These are phyloP conservation scores for Meda fulgida DNA, from an alignment of 2,797 vertebrate genomes.

Conservation along the genomic window DNA sequence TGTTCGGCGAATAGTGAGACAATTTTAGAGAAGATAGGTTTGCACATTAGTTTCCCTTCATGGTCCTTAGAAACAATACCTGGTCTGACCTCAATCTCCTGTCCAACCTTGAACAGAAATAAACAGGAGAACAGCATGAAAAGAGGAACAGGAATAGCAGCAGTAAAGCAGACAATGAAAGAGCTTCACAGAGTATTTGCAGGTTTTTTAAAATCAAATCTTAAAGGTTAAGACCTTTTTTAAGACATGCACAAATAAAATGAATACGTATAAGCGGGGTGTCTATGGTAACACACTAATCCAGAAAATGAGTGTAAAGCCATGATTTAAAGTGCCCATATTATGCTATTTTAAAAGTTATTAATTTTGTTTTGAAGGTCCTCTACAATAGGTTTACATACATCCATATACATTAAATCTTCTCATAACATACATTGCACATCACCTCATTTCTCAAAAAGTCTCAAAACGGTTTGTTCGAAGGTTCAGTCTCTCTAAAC, in stretches of 20 bases:
- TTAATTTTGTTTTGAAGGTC: not conserved
- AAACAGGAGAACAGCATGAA: slow-evolving; percentile 12
- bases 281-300: not conserved
- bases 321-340: not conserved
- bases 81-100: slow-evolving; percentile 96
- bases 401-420: not conserved
- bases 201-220: not conserved
- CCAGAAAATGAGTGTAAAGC: not conserved
- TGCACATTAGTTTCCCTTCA: slow-evolving; percentile 99
- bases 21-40: slow-evolving; percentile 99
- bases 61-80: slow-evolving; percentile 99
- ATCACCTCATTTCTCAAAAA: not conserved
- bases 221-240: not conserved
- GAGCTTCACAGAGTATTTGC: not conserved
- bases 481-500: not conserved
- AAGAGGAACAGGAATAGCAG: not conserved
- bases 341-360: not conserved
- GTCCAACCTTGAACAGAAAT: slow-evolving; percentile 85
- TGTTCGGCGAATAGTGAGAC: slow-evolving; percentile 97
- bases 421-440: not conserved
- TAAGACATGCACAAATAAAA: not conserved
- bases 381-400: not conserved
- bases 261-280: not conserved
- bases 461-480: not conserved
- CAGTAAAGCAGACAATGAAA: not conserved